Evolutionary conservation across 2,888 invertebrate species (phyloP), one percentile per base, ranked within the genome.

Genomic region (Agonopterix alstromeriana): DNA sequence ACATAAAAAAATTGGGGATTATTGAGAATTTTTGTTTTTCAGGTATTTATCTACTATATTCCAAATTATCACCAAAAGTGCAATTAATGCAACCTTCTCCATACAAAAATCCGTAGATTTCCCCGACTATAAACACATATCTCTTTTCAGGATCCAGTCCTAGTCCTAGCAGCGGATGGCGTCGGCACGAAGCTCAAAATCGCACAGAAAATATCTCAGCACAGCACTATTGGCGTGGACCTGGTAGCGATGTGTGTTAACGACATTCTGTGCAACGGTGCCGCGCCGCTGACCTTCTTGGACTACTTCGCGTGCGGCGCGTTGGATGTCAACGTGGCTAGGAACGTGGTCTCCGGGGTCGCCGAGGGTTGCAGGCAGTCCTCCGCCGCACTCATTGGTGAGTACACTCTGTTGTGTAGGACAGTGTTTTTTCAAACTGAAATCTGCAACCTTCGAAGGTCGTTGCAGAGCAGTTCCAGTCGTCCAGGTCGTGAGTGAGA

Each of bases 241-340:
- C 89, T 99, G 52, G 99, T 99, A 1, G 99, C 98, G 8, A 99
- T 99, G 99, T 99, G 98, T 73, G 98, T 97, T 5, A 99, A 99
- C 84, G 99, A 99, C 79, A 94, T 99, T 44, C 89, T 99, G 36
- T 97, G 97, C 56, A 97, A 98, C 65, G 98, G 98, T 4, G 99
- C 98, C 0, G 94, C 96, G 58, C 98, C 99, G 0, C 83, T 98
- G n/a, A 97, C 97, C 56, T 98, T 99, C 89, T 90, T 98, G 36
- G 98, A 99, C 81, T 99, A 99, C 84, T 97, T 96, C 82, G 97
- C 98, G 8, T 96, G 97, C 61, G 97, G 98, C 3, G 82, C 91
- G 43, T 86, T 99, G 47, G 91, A 96, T 58, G 92, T 95, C 2
- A 76, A 87, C 1, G 88, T 92, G 3, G 95, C 96, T 0, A 81